Evolutionary conservation across 2,797 vertebrate species (phyloP).

Genomic region (Centroberyx gerrardi): DNA sequence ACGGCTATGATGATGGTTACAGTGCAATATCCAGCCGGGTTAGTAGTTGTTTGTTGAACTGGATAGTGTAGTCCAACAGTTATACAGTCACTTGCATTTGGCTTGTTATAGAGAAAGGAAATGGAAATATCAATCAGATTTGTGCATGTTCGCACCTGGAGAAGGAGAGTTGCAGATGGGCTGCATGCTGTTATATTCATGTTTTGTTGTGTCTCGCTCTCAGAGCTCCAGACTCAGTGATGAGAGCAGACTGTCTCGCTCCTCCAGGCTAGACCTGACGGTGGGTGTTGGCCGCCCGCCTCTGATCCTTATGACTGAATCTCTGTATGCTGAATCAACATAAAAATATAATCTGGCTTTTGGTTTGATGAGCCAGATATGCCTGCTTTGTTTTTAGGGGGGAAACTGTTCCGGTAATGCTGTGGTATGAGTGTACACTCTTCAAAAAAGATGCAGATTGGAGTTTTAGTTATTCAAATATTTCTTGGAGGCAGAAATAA

Average conservation of each 20-base stretch:
- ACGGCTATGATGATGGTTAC: constrained; percentile 87
- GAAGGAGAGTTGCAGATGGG: background rate
- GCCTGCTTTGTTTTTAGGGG: background rate
- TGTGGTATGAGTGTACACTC: too few relatives aligned
- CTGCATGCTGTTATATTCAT: background rate
- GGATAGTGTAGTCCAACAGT: constrained; percentile 1
- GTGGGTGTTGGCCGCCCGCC: constrained; percentile 44
- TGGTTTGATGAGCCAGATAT: too few relatives aligned
- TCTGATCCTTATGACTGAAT: background rate
- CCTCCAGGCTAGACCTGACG: constrained; percentile 67
- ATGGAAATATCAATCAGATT: background rate
- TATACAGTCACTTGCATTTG: background rate
- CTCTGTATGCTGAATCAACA: background rate
- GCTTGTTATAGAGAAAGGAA: background rate
- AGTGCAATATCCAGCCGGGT: constrained; percentile 91
- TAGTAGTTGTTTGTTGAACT: constrained; percentile 63
- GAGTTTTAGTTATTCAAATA: too few relatives aligned
- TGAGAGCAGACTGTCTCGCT: constrained; percentile 67
- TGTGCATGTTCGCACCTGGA: background rate
- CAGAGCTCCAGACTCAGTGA: constrained; percentile 78
- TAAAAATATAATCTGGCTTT: background rate
- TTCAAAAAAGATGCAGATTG: too few relatives aligned
- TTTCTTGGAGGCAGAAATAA: too few relatives aligned
- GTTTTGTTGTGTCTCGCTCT: constrained; percentile 36
- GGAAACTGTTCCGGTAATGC: too few relatives aligned